These are phyloP conservation scores for Glareola pratincola DNA, from an alignment of 2,113 vertebrate species.

Conservation along the genomic window DNA sequence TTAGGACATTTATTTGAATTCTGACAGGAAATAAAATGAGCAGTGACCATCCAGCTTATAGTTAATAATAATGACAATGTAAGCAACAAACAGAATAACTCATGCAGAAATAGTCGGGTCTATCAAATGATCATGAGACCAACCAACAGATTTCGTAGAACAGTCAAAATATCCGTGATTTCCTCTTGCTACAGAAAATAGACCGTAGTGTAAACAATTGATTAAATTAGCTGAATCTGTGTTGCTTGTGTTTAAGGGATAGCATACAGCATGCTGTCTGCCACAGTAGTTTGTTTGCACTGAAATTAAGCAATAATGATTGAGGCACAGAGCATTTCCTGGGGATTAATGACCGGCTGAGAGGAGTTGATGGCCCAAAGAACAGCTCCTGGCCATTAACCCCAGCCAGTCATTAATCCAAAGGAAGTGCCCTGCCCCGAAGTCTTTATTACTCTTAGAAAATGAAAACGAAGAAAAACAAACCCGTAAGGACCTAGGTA, in stretches of 20 bases:
- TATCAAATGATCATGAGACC: not conserved
- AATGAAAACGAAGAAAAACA: constrained; percentile 39
- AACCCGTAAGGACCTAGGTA: not conserved
- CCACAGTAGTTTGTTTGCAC: constrained; percentile 66
- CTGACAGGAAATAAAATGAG: not conserved
- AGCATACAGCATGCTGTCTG: constrained; percentile 18
- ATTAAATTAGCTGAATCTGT: constrained; percentile 62
- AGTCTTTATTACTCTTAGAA: constrained; percentile 53
- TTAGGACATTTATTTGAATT: not conserved
- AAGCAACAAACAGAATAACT: not conserved
- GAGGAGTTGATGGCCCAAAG: constrained; percentile 55
- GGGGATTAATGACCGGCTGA: constrained; percentile 68
- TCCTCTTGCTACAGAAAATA: constrained; percentile 62
- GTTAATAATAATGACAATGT: not conserved
- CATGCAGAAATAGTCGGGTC: not conserved
- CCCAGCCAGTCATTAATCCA: constrained; percentile 63
- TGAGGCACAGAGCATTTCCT: constrained; percentile 50
- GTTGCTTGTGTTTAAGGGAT: constrained; percentile 54
- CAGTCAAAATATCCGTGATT: constrained; percentile 24
- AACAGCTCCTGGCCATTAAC: constrained; percentile 67
- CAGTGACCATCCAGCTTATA: not conserved
- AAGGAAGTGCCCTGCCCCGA: constrained; percentile 58
- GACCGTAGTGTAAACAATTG: constrained; percentile 68
- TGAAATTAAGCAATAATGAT: constrained; percentile 72
- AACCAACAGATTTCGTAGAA: not conserved